Evolutionary conservation across 2,113 vertebrate species (phyloP).

Genomic region (Mixornis gularis): DNA sequence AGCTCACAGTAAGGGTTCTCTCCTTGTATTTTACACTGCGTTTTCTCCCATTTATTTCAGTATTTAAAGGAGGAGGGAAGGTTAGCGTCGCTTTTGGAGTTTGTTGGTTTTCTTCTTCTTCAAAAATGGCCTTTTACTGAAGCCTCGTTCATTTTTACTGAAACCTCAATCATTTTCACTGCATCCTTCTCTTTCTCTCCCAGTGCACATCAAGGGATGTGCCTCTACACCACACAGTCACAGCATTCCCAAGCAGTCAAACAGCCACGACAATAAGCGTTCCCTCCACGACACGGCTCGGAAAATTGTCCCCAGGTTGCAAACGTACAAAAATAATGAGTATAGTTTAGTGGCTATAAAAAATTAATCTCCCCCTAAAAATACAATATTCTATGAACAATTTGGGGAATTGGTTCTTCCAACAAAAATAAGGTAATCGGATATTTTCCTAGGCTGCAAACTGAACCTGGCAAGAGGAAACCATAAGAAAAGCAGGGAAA

Average conservation of each 20-base stretch:
- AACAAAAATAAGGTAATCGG: neutral
- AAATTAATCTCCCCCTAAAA: slow-evolving; percentile 71
- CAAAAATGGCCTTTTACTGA: neutral
- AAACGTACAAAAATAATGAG: slow-evolving; percentile 75
- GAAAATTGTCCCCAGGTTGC: slow-evolving; percentile 39
- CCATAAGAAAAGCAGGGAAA: neutral
- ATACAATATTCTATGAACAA: slow-evolving; percentile 69
- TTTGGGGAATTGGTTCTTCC: slow-evolving; percentile 34
- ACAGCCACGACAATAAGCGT: slow-evolving; percentile 19
- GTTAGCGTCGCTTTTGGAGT: neutral
- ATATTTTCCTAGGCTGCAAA: neutral
- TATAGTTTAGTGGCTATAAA: slow-evolving; percentile 71
- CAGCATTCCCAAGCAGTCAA: slow-evolving; percentile 5
- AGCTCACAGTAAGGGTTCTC: slow-evolving; percentile 46
- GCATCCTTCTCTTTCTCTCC: neutral
- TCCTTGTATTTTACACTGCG: neutral
- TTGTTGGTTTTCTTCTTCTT: neutral
- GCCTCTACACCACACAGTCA: slow-evolving; percentile 21
- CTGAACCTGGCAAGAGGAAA: slow-evolving; percentile 17
- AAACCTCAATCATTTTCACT: neutral
- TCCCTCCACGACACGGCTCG: neutral
- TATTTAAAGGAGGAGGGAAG: neutral
- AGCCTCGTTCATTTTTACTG: neutral
- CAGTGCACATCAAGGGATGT: neutral
- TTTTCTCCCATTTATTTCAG: neutral